These are phyloP conservation scores for Acrossocheilus wenchowensis DNA, from an alignment of 2,797 vertebrate species.

Conservation along the genomic window DNA sequence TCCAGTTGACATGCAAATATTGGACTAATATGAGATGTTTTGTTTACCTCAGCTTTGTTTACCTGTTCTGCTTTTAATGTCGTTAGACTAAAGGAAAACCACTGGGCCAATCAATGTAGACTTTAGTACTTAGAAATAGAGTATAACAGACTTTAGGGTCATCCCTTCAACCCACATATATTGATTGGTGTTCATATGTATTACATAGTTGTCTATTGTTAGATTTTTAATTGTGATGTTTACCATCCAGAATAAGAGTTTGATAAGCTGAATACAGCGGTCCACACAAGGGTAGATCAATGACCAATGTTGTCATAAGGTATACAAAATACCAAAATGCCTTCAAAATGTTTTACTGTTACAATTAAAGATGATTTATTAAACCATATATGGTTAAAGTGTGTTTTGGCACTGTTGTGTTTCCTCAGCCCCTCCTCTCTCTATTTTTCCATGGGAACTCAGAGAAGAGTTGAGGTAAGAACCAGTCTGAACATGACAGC, in stretches of 20 bases:
- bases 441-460: slow-evolving; percentile 40
- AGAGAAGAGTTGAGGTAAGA: slow-evolving; percentile 29
- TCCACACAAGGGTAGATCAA: neutral
- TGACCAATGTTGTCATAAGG: neutral
- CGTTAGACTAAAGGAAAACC: neutral
- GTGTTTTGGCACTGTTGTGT: slow-evolving; percentile 33
- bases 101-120: neutral
- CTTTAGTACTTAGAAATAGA: neutral
- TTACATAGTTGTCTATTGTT: neutral
- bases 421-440: slow-evolving; percentile 39
- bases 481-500: slow-evolving; percentile 21
- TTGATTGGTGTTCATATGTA: neutral
- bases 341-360: neutral
- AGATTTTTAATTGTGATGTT: neutral
- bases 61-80: neutral
- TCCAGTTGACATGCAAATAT: neutral
- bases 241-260: neutral
- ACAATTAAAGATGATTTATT: slow-evolving; percentile 14
- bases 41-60: slow-evolving; percentile 5
- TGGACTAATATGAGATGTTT: neutral
- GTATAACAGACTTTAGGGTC: neutral
- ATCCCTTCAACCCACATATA: neutral
- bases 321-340: neutral
- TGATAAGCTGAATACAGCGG: neutral
- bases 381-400: neutral